These are phyloP conservation scores for Sesamia inferens DNA, from an alignment of 2,888 invertebrate genomes.

Conservation along the genomic window DNA sequence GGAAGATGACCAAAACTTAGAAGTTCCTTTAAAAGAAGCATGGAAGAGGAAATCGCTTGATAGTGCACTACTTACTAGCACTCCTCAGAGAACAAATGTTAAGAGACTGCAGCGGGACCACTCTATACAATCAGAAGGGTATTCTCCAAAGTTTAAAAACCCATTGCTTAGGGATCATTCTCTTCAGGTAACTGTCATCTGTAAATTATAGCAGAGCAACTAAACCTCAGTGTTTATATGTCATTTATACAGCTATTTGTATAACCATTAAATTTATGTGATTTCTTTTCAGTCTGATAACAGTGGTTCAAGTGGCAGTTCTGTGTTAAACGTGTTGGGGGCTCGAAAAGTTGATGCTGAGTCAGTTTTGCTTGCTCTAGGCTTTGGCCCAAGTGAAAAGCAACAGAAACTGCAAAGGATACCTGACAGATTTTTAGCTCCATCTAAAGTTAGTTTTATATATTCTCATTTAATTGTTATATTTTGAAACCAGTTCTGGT, in stretches of 20 bases:
- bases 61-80: conserved; percentile 77
- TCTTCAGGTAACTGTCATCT: conserved; percentile 79
- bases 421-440: conserved; percentile 94
- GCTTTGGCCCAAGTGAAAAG: conserved; percentile 93
- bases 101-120: conserved; percentile 84
- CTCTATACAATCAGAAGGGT: conserved; percentile 87
- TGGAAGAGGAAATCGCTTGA: conserved; percentile 85
- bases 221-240: neutral
- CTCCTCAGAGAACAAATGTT: conserved; percentile 72
- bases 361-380: conserved; percentile 94
- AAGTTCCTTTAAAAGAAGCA: conserved; percentile 78
- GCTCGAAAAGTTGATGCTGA: conserved; percentile 96
- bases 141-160: conserved; percentile 83
- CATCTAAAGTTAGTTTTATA: conserved; percentile 91
- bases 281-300: conserved; percentile 81
- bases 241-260: neutral
- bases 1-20: conserved; percentile 77
- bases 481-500: conserved; percentile 1
- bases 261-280: neutral
- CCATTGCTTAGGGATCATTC: conserved; percentile 87
- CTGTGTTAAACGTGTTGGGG: conserved; percentile 95
- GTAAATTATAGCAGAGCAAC: neutral
- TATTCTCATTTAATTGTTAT: conserved; percentile 2
- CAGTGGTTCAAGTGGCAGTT: conserved; percentile 91
- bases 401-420: conserved; percentile 94